Base-by-base conservation (phyloP, 2,797 vertebrate genomes). In the Gallinago stenura region DNA sequence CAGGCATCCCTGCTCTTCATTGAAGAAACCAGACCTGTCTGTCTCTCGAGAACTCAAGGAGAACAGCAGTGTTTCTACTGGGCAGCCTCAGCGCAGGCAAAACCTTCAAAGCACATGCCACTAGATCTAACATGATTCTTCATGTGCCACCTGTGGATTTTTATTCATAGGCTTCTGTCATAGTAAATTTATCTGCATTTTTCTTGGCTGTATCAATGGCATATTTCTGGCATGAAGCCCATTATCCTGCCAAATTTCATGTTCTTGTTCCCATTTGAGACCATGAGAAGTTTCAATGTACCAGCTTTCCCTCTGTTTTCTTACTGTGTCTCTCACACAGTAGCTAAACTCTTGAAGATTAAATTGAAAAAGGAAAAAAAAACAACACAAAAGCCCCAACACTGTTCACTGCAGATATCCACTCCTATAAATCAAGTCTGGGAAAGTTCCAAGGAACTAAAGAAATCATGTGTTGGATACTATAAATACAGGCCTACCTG, bases 311-410 rank as follows among this genome's bases (percentile, higher is more conserved):
- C 14, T 75, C 20, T 51, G 14, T 66, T 58, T 76, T 45, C 18
- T 37, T 73, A n/a, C 12, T 35, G 6, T 3, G 4, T 54, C 28
- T 43, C 73, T 91, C 53, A 54, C 87, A 71, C 2, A 45, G 60
- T 31, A 70, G 48, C 18, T 77, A 69, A 84, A 80, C 14, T 58
- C 60, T 50, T 45, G 20, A 17, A 81, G 20, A 50, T 50, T 6
- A 91, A 73, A n/a, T 53, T 54, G 7, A 79, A 71, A 33, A 11
- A 4, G 8, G 4, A 3, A 2, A 10, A 10, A 15, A 39, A 7
- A 3, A 5, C 31, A 54, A 19, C 4, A 18, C 6, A 61, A 30
- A 41, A 6, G 2, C 10, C 4, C 10, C 12, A 35, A 12, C 7
- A 21, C 7, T 26, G 28, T 41, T 77, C 25, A 57, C 7, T 66